Evolutionary conservation across 2,797 vertebrate genomes (phyloP), one percentile per base, ranked within the genome.

Genomic region (Leptoclinus maculatus): DNA sequence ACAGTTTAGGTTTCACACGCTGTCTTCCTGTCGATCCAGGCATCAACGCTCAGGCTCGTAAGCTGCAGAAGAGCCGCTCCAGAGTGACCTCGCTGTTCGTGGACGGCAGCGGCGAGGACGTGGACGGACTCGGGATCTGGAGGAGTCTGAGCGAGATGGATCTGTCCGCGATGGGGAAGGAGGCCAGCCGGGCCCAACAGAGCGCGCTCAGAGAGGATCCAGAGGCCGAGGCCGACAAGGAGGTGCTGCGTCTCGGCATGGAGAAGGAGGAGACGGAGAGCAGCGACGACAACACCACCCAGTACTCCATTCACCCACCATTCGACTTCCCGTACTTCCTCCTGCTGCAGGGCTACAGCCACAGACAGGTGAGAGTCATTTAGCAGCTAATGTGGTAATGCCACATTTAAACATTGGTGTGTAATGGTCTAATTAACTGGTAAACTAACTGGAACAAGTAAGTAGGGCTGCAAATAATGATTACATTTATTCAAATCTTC

Each of bases 231-330:
- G 94, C 93, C 0, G 94, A 95, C 76, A 92, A 93, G 81, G 94
- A 95, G 13, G 90, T 90, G 19, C 87, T 89, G 41, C 82, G 88
- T 4, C 91, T 95, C 2, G 86, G 92, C 21, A 79, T 90, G 71
- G 95, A 95, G 89, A 95, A 95, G 77, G 95, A 95, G 83, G 95
- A 96, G 91, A 96, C 95, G 0, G 96, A 96, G 83, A 95, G 95
- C 83, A 95, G 94, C 9, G 94, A 95, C 1, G 95, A 95, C 87
- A 94, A 93, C 92, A 90, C 89, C 73, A 95, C 95, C 19, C 95
- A 96, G 86, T 96, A 93, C 91, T 95, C 95, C 84, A 91, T 96
- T 49, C 94, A 95, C 76, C 94, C 94, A 0, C 96, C 96, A 1
- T 94, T 95, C 1, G 95, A 96, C 72, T 95, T 95, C 77, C 96